Evolutionary conservation across 2,888 invertebrate genomes (phyloP).

Genomic region (Nebria brevicollis): DNA sequence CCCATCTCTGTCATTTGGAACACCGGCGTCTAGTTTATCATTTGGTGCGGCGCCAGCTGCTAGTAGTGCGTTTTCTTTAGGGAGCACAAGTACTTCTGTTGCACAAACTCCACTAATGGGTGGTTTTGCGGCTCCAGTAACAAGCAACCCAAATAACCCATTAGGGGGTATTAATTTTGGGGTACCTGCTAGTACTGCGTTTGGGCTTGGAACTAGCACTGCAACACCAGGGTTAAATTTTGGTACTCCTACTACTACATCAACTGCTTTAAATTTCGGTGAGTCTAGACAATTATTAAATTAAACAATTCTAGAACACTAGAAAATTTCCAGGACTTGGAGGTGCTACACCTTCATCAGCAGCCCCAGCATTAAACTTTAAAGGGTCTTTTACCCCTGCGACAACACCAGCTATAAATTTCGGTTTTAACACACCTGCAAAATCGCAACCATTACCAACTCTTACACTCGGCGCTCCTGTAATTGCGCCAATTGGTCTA

Average conservation of each 20-base stretch:
- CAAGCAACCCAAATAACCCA: constrained; percentile 23
- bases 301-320: neutral
- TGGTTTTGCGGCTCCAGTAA: constrained; percentile 43
- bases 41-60: constrained; percentile 54
- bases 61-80: constrained; percentile 49
- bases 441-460: constrained; percentile 43
- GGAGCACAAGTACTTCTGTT: constrained; percentile 49
- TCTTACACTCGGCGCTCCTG: constrained; percentile 44
- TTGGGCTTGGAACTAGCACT: constrained; percentile 26
- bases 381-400: constrained; percentile 49
- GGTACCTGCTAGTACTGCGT: constrained; percentile 39
- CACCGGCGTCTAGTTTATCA: constrained; percentile 53
- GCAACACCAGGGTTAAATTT: constrained; percentile 36
- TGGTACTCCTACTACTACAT: constrained; percentile 40
- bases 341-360: constrained; percentile 49
- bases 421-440: constrained; percentile 53
- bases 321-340: constrained; percentile 17
- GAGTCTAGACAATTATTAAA: neutral
- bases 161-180: constrained; percentile 40
- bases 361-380: constrained; percentile 56
- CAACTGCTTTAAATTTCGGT: constrained; percentile 49
- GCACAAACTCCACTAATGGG: constrained; percentile 46
- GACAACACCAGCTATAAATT: constrained; percentile 50
- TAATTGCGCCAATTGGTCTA: constrained; percentile 66
- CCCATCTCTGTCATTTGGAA: constrained; percentile 43